Base-by-base conservation (phyloP, 2,888 invertebrate genomes). In the Ryuthela nishihirai region DNA sequence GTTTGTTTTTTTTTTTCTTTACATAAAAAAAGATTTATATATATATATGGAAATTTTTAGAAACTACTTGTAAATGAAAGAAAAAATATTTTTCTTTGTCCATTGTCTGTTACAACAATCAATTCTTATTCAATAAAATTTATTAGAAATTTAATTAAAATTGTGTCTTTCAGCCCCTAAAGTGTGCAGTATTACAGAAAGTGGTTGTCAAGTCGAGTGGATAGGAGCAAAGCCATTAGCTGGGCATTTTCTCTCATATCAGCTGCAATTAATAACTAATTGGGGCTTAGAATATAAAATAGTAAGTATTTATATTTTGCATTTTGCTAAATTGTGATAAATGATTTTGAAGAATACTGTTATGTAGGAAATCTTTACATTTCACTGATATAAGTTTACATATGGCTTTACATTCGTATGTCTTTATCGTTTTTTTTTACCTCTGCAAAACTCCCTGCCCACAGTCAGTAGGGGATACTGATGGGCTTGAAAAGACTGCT, bases 231-330 rank as follows among this genome's bases (percentile, higher is more conserved):
- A 73, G 73, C 81, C 75, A n/a, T 79, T 81, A 67, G 67, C 68
- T 68, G 73, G 74, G 26, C 89, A 89, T 74, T 80, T 82, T 24
- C 77, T 86, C 46, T 79, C 82, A 64, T 92, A 89, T 76, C 80
- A 84, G 69, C 79, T 91, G 68, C 90, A 91, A 76, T 69, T 83
- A 56, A 78, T 79, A 39, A 72, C 79, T 47, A 63, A 66, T 40
- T 78, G 79, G 67, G 83, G 84, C 70, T 80, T 80, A 69, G 80
- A 82, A 66, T 84, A 79, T 72, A 81, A 78, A 74, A 78, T 81
- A 80, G 84, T 84, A 71, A 73, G 72, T 70, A 52, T 25, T 50
- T 46, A 4, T 15, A 36, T 45, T 25, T 45, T 21, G n/a, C 12
- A 12, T 40, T 6, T 24, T 15, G n/a, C n/a, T n/a, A n/a, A n/a